Conservation (phyloP, 2,797 vertebrate species). For the Oryzias sinensis region DNA sequence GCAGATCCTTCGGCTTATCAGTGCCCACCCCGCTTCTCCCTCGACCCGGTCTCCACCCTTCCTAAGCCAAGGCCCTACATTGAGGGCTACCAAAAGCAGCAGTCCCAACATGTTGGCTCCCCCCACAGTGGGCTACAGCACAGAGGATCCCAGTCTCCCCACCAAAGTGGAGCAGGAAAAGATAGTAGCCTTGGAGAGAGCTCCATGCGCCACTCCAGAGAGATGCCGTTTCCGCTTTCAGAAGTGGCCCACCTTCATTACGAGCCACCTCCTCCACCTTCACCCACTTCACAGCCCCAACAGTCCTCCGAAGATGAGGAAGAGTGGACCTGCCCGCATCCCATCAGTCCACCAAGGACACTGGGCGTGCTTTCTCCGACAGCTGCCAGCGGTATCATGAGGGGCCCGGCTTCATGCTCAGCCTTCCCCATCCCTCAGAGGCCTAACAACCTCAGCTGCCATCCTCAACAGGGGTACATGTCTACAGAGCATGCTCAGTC, state of each 20-base stretch:
- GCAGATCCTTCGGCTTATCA: constrained; percentile 88
- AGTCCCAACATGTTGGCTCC: constrained; percentile 70
- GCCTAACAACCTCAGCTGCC: constrained; percentile 79
- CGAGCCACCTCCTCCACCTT: constrained; percentile 80
- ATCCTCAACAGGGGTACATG: constrained; percentile 82
- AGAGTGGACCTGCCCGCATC: constrained; percentile 90
- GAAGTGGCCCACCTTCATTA: constrained; percentile 89
- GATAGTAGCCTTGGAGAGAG: constrained; percentile 68
- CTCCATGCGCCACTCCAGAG: constrained; percentile 75
- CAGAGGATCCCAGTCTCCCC: constrained; percentile 67
- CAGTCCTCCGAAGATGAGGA: constrained; percentile 95
- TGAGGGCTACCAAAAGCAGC: constrained; percentile 80
- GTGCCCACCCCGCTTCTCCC: constrained; percentile 84
- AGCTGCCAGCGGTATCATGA: constrained; percentile 78
- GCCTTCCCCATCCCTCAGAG: constrained; percentile 87
- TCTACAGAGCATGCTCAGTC: constrained; percentile 94
- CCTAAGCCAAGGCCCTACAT: constrained; percentile 91
- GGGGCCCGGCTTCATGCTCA: constrained; percentile 91
- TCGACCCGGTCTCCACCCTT: constrained; percentile 89
- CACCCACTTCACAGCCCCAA: constrained; percentile 71
- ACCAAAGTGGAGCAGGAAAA: constrained; percentile 56
- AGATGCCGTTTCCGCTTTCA: constrained; percentile 80
- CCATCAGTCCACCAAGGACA: constrained; percentile 83
- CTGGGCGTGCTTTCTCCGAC: constrained; percentile 71
- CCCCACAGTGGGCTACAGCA: constrained; percentile 70